Percentiles rank a stretch among this genome's conserved stretches.
Conservation (phyloP, 1,140 invertebrate species). For the Lethocerus indicus region DNA sequence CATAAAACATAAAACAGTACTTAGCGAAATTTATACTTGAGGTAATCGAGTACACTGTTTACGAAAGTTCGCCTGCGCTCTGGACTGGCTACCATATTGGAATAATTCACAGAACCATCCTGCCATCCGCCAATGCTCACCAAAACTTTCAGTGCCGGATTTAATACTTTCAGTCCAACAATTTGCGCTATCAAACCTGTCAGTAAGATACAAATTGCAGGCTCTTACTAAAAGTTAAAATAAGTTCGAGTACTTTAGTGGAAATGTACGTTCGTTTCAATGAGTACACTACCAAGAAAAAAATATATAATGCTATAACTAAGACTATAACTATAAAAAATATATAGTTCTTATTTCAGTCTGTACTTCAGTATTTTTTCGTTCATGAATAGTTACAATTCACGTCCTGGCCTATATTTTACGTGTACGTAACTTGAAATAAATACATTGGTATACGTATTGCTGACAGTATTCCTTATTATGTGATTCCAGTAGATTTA, state of each 20-base stretch:
- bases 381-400: no score
- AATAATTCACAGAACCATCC: conserved; percentile 66
- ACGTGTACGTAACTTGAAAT: no score
- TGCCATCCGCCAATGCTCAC: conserved; percentile 81
- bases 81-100: conserved; percentile 42
- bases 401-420: no score
- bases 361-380: no score
- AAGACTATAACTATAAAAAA: background rate
- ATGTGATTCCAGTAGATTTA: background rate
- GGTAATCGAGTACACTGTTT: conserved; percentile 37
- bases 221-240: conserved; percentile 27
- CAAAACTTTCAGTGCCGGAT: conserved; percentile 57
- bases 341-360: no score
- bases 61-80: conserved; percentile 41
- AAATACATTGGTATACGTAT: no score
- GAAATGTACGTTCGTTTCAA: no score
- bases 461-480: no score
- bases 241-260: background rate
- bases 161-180: conserved; percentile 35
- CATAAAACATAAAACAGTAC: background rate
- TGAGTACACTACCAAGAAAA: conserved; percentile 6
- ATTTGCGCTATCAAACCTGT: conserved; percentile 33
- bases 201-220: conserved; percentile 28
- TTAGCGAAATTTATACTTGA: conserved; percentile 28
- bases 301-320: background rate